These are phyloP conservation scores for Mionectes olivaceus DNA, from an alignment of 2,797 vertebrate species.

Conservation along the genomic window DNA sequence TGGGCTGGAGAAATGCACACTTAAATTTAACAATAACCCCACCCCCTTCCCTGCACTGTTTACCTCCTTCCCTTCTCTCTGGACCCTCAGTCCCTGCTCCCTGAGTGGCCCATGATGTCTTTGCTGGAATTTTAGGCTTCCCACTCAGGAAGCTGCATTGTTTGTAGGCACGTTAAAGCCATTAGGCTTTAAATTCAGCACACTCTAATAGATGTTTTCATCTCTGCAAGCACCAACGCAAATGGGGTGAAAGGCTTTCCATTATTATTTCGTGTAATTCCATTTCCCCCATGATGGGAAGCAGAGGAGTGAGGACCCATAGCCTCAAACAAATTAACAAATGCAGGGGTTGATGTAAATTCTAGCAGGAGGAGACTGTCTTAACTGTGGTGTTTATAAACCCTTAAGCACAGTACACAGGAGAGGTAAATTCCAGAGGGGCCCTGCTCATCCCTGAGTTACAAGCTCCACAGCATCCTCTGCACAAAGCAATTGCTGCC, in stretches of 20 bases:
- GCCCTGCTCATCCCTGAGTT: not conserved
- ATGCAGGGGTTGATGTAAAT: not conserved
- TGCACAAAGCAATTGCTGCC: not conserved
- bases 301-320: not conserved
- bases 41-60: accelerated
- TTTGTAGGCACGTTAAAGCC: not conserved
- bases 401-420: not conserved
- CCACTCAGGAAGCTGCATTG: constrained; percentile 21
- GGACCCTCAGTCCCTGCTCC: not conserved
- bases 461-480: not conserved
- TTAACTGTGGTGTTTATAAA: not conserved
- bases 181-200: not conserved
- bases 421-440: not conserved
- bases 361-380: not conserved
- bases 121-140: not conserved
- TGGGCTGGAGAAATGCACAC: accelerated
- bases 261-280: not conserved
- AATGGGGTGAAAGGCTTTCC: constrained; percentile 5
- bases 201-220: not conserved
- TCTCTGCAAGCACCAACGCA: not conserved
- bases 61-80: not conserved
- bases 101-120: not conserved
- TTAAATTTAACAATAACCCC: accelerated
- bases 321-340: not conserved
- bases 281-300: not conserved